phyloP scores from a whole-genome alignment of 1,140 invertebrate genomes.

The Rhyacophila brunnea region DNA sequence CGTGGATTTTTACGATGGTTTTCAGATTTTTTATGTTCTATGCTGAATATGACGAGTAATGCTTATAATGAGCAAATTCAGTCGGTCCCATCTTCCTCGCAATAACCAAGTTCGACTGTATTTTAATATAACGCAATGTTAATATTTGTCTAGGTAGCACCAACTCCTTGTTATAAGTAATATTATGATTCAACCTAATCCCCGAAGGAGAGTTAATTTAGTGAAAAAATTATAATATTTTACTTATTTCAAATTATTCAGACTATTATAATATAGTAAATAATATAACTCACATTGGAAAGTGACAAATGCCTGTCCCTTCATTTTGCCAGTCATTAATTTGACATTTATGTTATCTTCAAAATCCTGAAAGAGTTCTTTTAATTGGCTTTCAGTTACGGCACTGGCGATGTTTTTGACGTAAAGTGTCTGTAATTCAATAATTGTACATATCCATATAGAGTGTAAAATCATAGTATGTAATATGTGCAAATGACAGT shows the following conservation, averaged over 20 bases:
- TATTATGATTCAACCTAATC: not conserved
- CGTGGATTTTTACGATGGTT: no score
- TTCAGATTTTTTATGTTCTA: no score
- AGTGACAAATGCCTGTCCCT: slow-evolving; percentile 58
- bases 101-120: no score
- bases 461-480: not conserved
- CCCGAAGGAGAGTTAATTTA: not conserved
- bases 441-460: slow-evolving; percentile 4
- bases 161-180: not conserved
- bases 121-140: no score
- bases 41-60: not conserved
- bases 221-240: not conserved
- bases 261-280: no score
- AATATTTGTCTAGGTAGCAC: not conserved
- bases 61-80: no score
- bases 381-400: slow-evolving; percentile 47
- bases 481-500: not conserved
- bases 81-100: no score
- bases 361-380: slow-evolving; percentile 46
- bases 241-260: no score
- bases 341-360: slow-evolving; percentile 36
- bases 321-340: slow-evolving; percentile 56
- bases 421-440: slow-evolving; percentile 44
- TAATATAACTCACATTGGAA: slow-evolving; percentile 54
- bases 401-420: slow-evolving; percentile 55